These are phyloP conservation scores for Bombus impatiens DNA, from an alignment of 1,140 invertebrate genomes.

Conservation along the genomic window DNA sequence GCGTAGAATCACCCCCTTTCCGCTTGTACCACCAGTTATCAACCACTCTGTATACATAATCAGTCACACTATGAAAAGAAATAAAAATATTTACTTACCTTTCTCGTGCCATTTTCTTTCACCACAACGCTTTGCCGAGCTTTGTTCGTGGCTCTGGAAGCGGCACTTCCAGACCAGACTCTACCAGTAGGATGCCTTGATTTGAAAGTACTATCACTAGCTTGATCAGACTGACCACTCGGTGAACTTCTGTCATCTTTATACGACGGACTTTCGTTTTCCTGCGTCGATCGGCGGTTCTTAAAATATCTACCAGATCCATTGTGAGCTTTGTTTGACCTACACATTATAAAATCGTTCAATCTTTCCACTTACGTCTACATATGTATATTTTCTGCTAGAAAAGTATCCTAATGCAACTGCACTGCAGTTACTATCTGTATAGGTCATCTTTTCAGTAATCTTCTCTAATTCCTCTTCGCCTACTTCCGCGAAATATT, in stretches of 20 bases:
- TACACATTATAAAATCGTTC: conserved; percentile 43
- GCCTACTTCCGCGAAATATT: background rate
- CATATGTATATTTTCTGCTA: background rate
- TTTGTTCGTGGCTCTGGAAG: conserved; percentile 73
- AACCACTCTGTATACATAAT: too few species aligned
- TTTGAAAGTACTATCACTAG: conserved; percentile 83
- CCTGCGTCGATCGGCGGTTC: conserved; percentile 60
- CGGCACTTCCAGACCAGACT: conserved; percentile 75
- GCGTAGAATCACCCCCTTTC: too few species aligned
- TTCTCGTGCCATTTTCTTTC: conserved; percentile 75
- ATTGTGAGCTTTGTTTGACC: conserved; percentile 69
- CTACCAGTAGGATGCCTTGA: conserved; percentile 78
- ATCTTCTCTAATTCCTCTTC: background rate
- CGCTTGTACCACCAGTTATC: too few species aligned
- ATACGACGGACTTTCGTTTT: conserved; percentile 75
- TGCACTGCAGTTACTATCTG: background rate
- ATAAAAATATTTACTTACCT: conserved; percentile 52
- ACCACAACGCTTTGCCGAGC: conserved; percentile 76
- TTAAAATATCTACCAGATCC: conserved; percentile 71
- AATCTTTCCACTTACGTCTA: background rate
- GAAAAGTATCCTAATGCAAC: background rate
- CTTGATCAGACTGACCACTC: conserved; percentile 91
- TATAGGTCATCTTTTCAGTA: background rate
- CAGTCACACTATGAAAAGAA: background rate
- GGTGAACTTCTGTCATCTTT: conserved; percentile 88